Percentiles rank a stretch among this genome's conserved stretches.
Evolutionary conservation across 2,888 invertebrate genomes (phyloP).

Genomic region (Megaustenia siamemsis): DNA sequence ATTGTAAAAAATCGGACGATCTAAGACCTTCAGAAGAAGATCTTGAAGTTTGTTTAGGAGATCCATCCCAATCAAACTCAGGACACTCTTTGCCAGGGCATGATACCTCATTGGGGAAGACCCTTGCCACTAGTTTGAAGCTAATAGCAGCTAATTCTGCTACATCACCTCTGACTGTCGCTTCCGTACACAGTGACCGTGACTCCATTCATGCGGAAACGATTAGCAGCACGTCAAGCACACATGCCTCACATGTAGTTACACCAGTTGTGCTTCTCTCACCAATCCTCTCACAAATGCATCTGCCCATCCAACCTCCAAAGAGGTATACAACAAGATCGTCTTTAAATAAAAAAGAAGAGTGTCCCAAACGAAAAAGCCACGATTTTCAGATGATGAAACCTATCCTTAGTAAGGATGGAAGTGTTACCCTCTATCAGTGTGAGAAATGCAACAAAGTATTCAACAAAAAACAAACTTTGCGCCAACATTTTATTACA

Average conservation of each 20-base stretch:
- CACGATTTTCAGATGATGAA: constrained; percentile 40
- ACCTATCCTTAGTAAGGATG: constrained; percentile 42
- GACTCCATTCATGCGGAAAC: constrained; percentile 9
- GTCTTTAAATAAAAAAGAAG: constrained; percentile 18
- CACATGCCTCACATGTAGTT: constrained; percentile 22
- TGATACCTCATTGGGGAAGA: constrained; percentile 49
- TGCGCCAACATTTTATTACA: constrained; percentile 53
- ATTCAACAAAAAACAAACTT: constrained; percentile 52
- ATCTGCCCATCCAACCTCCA: not conserved
- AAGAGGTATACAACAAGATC: constrained; percentile 30
- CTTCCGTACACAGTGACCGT: constrained; percentile 9
- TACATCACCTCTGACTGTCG: constrained; percentile 23
- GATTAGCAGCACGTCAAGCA: constrained; percentile 10
- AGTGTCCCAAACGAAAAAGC: not conserved
- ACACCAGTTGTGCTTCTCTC: constrained; percentile 42
- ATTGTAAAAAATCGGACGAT: not conserved
- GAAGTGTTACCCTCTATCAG: constrained; percentile 47
- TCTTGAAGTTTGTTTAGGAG: constrained; percentile 3
- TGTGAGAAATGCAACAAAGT: constrained; percentile 51
- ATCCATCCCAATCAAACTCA: constrained; percentile 41
- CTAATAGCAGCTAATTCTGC: constrained; percentile 47
- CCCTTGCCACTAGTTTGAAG: constrained; percentile 47
- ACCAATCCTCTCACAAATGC: not conserved
- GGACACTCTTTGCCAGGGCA: constrained; percentile 29
- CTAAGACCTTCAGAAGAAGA: constrained; percentile 7